Base-by-base conservation (phyloP, 2,113 vertebrate species). In the Gallinago media region DNA sequence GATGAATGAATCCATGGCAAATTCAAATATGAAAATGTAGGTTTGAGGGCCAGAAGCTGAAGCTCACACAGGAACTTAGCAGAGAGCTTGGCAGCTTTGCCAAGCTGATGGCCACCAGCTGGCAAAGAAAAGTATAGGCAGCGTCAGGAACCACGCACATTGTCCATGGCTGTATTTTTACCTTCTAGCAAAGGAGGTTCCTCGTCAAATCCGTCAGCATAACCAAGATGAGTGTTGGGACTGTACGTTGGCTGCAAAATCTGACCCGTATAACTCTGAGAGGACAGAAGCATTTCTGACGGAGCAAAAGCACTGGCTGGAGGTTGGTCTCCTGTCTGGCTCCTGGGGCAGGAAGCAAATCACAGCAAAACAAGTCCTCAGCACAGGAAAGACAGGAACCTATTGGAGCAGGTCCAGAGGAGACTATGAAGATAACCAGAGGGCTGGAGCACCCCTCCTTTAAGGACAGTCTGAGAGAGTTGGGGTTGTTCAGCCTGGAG, bases 131-230 rank as follows among this genome's bases (percentile, higher is more conserved):
- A 65, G 27, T 7, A 32, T 3, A 54, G 6, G 27, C 11, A 66
- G 2, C 9, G 46, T 32, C 47, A 83, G 73, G 36, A 77, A n/a
- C 18, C 27, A 17, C 0, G 1, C 15, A 5, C 3, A 25, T 34
- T 0, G 0, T 32, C 44, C 3, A 2, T 13, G 49, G 46, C 20
- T 88, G 91, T 46, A 31, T 23, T 87, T 92, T 97, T 98, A 99
- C 98, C 99, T 98, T 99, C 98, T 38, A 99, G 96, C 87, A 99
- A 97, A 65, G 99, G 98, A 72, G 98, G 99, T n/a, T 99, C 99
- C 77, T 99, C 98, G 1, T 98, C 99, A 95, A 97, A 98, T 54
- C 86, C 95, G 0, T 98, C 97, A n/a, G 26, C 4, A 3, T 94
- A 97, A 66, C 92, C 66, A 42, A 91, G 52, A 18, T 96, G 94